A percentile compares a stretch with the other conserved stretches of the same genome.
These are phyloP conservation scores for Adineta ricciae DNA, from an alignment of 2,888 invertebrate genomes.

Conservation along the genomic window DNA sequence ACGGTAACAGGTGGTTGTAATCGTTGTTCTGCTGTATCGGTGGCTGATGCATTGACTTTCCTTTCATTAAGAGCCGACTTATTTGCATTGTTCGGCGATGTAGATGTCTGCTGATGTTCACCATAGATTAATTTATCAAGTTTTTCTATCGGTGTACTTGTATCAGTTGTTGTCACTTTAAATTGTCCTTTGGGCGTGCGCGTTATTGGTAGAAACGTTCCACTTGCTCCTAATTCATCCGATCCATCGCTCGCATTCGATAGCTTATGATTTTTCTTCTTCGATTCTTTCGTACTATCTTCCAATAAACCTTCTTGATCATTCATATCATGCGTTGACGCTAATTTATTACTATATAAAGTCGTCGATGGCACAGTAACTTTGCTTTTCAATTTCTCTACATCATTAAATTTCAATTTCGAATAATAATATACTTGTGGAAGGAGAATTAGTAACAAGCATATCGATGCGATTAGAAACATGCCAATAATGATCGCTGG, in stretches of 20 bases:
- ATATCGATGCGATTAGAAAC: neutral
- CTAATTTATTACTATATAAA: neutral
- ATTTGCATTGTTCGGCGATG: neutral
- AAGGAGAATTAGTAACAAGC: neutral
- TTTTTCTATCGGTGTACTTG: neutral
- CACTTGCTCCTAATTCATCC: neutral
- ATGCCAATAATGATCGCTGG: neutral
- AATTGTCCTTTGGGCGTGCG: neutral
- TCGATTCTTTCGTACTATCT: neutral
- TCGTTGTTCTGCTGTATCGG: neutral
- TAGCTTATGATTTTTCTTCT: neutral
- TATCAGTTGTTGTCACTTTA: neutral
- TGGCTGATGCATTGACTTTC: neutral
- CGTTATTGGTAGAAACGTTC: conserved; percentile 9
- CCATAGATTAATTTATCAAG: neutral
- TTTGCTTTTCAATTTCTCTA: neutral
- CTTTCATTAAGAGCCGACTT: neutral
- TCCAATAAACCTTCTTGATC: neutral
- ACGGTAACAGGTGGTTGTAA: neutral
- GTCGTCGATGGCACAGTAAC: neutral
- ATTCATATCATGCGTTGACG: neutral
- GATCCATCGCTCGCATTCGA: neutral
- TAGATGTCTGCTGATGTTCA: neutral
- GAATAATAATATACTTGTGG: conserved; percentile 17
- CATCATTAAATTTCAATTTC: neutral